phyloP scores from a whole-genome alignment of 2,113 vertebrate genomes.

The Cynopterus brachyotis region DNA sequence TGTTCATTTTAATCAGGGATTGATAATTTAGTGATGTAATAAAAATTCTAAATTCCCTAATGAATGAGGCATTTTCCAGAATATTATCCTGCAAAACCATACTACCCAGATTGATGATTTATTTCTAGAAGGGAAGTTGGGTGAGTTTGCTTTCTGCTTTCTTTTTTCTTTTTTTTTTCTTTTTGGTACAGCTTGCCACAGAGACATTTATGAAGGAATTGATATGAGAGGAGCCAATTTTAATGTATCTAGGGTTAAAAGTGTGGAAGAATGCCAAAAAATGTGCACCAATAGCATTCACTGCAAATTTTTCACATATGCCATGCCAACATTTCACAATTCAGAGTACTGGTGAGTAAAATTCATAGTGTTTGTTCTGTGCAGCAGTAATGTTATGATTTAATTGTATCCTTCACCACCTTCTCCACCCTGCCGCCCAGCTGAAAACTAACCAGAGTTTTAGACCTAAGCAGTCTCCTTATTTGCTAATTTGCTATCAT shows the following conservation, averaged over 20 bases:
- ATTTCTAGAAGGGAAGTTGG: neutral
- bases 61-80: neutral
- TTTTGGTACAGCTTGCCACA: constrained; percentile 80
- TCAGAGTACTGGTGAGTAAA: constrained; percentile 77
- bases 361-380: neutral
- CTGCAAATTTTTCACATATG: constrained; percentile 85
- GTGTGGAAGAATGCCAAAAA: constrained; percentile 81
- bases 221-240: constrained; percentile 84
- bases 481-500: neutral
- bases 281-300: constrained; percentile 82
- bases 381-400: neutral
- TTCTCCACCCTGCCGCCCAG: neutral
- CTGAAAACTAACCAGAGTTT: neutral
- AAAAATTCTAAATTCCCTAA: neutral
- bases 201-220: constrained; percentile 75
- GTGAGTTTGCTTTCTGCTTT: neutral
- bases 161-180: neutral
- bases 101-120: neutral
- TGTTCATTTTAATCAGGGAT: neutral
- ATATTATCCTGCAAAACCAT: neutral
- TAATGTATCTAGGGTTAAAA: constrained; percentile 65
- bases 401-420: neutral
- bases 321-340: constrained; percentile 66
- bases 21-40: neutral
- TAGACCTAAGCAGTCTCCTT: neutral